Conservation (phyloP, 1,140 invertebrate species). For the Eumaeus atala region DNA sequence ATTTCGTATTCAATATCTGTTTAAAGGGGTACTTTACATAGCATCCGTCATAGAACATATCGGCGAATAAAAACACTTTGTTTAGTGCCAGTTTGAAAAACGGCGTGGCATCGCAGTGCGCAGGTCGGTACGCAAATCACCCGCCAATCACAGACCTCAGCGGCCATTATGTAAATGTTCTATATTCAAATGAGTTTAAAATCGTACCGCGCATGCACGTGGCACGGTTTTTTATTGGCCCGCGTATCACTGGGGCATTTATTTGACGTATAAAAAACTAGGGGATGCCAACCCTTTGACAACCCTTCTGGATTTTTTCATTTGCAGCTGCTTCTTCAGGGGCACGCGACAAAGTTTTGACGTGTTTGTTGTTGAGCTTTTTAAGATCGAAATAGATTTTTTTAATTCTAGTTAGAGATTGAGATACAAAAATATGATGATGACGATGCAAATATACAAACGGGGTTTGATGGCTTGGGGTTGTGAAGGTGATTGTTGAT, state of each 20-base stretch:
- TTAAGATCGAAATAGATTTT: neutral
- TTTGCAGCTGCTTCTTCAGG: constrained; percentile 55
- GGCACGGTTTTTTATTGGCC: constrained; percentile 56
- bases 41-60: constrained; percentile 8
- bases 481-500: too few relatives aligned
- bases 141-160: constrained; percentile 43
- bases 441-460: too few relatives aligned
- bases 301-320: constrained; percentile 61
- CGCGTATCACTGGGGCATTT: constrained; percentile 42
- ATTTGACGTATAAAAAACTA: constrained; percentile 23
- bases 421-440: too few relatives aligned
- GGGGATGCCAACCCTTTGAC: constrained; percentile 28
- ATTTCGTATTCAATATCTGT: too few relatives aligned
- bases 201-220: constrained; percentile 65
- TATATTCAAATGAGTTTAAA: constrained; percentile 72
- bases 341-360: constrained; percentile 43
- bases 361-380: constrained; percentile 33
- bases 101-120: constrained; percentile 33
- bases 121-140: constrained; percentile 43
- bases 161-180: constrained; percentile 54
- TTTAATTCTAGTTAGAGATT: neutral
- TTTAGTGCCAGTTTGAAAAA: constrained; percentile 40
- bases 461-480: too few relatives aligned
- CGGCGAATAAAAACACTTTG: constrained; percentile 49
- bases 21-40: too few relatives aligned